A percentile compares a stretch with the other conserved stretches of the same genome.
Evolutionary conservation across 1,140 invertebrate species (phyloP).

Genomic region (Anthonomus grandis): DNA sequence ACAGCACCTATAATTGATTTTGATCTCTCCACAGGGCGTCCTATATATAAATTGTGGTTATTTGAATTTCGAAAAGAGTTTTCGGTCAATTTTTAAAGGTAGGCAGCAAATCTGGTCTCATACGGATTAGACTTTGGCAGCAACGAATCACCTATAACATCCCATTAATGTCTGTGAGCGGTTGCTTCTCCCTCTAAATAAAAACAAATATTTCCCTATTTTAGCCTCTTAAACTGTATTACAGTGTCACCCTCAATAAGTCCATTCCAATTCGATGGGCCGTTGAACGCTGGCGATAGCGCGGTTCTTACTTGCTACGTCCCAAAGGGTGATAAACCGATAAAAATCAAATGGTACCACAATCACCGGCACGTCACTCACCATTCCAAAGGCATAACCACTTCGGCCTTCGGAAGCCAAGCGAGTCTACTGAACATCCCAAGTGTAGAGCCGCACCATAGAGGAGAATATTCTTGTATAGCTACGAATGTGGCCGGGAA

Average conservation of each 20-base stretch:
- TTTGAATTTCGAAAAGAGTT: too few relatives aligned
- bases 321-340: slow-evolving; percentile 62
- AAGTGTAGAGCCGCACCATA: slow-evolving; percentile 55
- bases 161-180: slow-evolving; percentile 8
- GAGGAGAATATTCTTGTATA: slow-evolving; percentile 62
- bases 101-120: too few relatives aligned
- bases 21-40: too few relatives aligned
- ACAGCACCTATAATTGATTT: background rate
- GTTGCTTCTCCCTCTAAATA: too few relatives aligned
- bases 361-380: slow-evolving; percentile 51
- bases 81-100: background rate
- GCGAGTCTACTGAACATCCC: slow-evolving; percentile 54
- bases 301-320: slow-evolving; percentile 60
- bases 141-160: slow-evolving; percentile 26
- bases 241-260: slow-evolving; percentile 59
- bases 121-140: background rate
- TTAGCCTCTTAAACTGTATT: slow-evolving; percentile 14
- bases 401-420: slow-evolving; percentile 34
- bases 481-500: slow-evolving; percentile 60
- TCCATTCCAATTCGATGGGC: slow-evolving; percentile 60
- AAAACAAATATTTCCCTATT: background rate
- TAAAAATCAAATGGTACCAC: slow-evolving; percentile 61
- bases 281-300: slow-evolving; percentile 60
- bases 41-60: background rate
- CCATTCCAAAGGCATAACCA: slow-evolving; percentile 34